A percentile compares a stretch with the other conserved stretches of the same genome.
Conservation (phyloP, 2,797 vertebrate genomes). For the Stomatorhinus walkeri region DNA sequence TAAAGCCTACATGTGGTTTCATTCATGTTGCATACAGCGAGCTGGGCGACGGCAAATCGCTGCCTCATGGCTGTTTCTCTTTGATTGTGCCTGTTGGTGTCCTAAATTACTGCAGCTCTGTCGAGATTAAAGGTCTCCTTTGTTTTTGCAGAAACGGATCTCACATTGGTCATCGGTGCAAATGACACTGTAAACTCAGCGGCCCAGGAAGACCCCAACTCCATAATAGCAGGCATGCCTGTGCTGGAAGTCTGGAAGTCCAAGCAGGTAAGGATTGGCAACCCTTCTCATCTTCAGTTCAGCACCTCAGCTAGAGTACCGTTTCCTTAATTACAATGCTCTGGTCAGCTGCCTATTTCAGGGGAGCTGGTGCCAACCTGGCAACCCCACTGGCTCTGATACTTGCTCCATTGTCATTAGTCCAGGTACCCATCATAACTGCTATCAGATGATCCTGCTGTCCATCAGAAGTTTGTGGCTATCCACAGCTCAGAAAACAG, state of each 20-base stretch:
- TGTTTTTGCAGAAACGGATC: constrained; percentile 55
- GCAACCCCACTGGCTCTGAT: background rate
- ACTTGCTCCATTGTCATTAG: background rate
- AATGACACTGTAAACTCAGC: constrained; percentile 70
- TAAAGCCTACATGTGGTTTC: constrained; percentile 49
- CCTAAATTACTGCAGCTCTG: background rate
- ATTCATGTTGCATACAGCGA: constrained; percentile 47
- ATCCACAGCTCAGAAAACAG: background rate
- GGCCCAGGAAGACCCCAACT: constrained; percentile 66
- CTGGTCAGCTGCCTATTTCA: background rate
- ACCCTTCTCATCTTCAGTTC: background rate
- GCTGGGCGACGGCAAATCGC: constrained; percentile 31
- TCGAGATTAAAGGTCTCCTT: constrained; percentile 2
- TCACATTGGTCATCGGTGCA: constrained; percentile 61
- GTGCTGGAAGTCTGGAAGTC: constrained; percentile 64
- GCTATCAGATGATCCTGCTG: background rate
- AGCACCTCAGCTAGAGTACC: background rate
- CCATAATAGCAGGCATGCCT: constrained; percentile 60
- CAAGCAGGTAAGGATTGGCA: constrained; percentile 52
- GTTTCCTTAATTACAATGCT: background rate
- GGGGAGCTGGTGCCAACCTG: background rate
- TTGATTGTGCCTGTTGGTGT: background rate
- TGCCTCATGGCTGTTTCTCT: constrained; percentile 4
- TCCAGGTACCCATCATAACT: background rate
- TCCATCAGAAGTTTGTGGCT: background rate